Evolutionary conservation across 1,140 invertebrate species (phyloP), one percentile per base, ranked within the genome.

Genomic region (Macrobrachium nipponense): DNA sequence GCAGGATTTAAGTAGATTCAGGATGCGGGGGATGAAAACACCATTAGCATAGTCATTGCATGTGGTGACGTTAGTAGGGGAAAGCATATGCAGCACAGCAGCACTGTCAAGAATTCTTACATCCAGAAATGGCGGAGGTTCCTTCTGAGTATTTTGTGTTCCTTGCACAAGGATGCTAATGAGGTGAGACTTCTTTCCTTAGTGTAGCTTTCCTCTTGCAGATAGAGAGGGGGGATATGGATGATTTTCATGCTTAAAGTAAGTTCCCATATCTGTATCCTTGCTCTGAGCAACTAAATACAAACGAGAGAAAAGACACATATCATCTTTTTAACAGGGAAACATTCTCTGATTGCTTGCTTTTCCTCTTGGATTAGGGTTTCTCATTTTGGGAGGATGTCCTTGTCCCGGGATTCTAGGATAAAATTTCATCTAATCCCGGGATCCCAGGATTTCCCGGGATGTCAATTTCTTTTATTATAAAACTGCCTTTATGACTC

Each of bases 231-330:
- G 76, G 18, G 18, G 76, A 36, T 58, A 18, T 12, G 76, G 51
- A 60, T 78, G 76, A 36, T 78, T 78, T 36, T 78, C 51, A 60
- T 78, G 76, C 36, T 59, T 78, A n/a, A 78, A 78, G 44, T 60
- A 78, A 18, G 76, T 59, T 18, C 18, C n/a, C 76, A 78, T 51
- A 58, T 78, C n/a, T 18, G 15, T 36, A 17, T 58, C 76, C n/a
- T 2, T 59, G 44, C 51, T 43, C 58, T 59, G 76, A n/a, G 51
- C 59, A 18, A 60, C 76, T 10, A 78, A 60, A n/a, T 78, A 60
- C 5, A 78, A n/a, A n/a, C 51, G 76, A 36, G 76, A 78, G 58
- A 78, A 20, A 18, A 78, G 76, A 12, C 51, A 18, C 18, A 44
- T 2, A 60, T 78, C 58, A 78, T 59, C 51, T 58, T 58, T 58